Conservation (phyloP, 2,797 vertebrate genomes). For the Centropyge bicolor region DNA sequence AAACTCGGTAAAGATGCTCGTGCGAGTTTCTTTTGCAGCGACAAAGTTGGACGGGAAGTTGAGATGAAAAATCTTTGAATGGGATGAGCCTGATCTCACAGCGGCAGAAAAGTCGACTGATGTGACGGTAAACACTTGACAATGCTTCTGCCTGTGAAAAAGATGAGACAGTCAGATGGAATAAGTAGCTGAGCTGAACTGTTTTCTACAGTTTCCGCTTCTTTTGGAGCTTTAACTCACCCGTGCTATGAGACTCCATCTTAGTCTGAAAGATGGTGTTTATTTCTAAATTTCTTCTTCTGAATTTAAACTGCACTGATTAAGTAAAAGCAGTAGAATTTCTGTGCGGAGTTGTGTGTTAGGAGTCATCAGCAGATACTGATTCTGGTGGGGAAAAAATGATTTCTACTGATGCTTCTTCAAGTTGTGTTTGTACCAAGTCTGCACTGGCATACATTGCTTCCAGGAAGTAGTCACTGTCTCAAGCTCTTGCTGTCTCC, state of each 20-base stretch:
- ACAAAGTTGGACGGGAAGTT: constrained; percentile 32
- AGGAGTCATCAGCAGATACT: neutral
- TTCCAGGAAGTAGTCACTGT: neutral
- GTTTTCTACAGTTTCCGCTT: constrained; percentile 16
- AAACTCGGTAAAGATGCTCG: constrained; percentile 14
- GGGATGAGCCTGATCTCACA: constrained; percentile 49
- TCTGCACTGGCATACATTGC: neutral
- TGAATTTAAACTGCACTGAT: constrained; percentile 7
- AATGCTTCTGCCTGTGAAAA: constrained; percentile 39
- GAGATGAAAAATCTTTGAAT: constrained; percentile 41
- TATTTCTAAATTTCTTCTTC: constrained; percentile 14
- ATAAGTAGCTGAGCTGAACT: constrained; percentile 33
- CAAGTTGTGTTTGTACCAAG: neutral
- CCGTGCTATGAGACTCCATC: constrained; percentile 9
- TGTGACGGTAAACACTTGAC: constrained; percentile 47
- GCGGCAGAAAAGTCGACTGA: constrained; percentile 23
- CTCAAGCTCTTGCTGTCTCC: neutral
- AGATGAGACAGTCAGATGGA: constrained; percentile 43
- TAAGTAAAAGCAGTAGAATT: neutral
- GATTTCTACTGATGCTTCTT: neutral
- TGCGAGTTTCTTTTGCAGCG: constrained; percentile 13
- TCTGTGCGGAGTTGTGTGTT: too few species aligned
- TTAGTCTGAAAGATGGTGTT: constrained; percentile 35
- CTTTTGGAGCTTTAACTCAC: constrained; percentile 23
- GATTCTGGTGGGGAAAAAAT: neutral